Evolutionary conservation across 2,797 vertebrate genomes (phyloP).

Genomic region (Sebastes aleutianus): DNA sequence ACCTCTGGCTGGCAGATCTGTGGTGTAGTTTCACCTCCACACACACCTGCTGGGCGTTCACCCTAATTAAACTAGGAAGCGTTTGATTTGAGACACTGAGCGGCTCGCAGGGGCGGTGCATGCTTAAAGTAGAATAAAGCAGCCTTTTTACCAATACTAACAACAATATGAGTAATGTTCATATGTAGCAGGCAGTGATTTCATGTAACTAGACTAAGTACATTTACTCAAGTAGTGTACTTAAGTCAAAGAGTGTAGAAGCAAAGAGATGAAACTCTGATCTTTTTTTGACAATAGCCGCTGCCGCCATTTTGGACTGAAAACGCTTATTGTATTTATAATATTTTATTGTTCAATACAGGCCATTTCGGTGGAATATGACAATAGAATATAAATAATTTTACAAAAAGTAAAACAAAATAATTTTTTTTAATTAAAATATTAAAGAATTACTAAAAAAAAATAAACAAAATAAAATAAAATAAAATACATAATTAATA

Average conservation of each 20-base stretch:
- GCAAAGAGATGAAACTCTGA: too few relatives aligned
- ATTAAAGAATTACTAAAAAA: not conserved
- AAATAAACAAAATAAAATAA: not conserved
- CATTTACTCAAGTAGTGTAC: too few relatives aligned
- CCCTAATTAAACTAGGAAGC: not conserved
- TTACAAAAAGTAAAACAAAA: not conserved
- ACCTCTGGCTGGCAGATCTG: too few relatives aligned
- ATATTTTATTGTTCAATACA: too few relatives aligned
- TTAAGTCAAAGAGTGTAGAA: too few relatives aligned
- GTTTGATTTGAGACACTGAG: not conserved
- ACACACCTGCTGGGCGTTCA: not conserved
- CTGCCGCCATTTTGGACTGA: too few relatives aligned
- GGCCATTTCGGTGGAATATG: too few relatives aligned
- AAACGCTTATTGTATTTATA: too few relatives aligned
- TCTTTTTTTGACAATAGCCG: rapidly evolving
- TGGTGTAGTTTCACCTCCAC: too few relatives aligned
- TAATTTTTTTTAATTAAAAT: rapidly evolving
- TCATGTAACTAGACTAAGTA: too few relatives aligned
- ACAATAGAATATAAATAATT: too few relatives aligned
- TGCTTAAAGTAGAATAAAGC: not conserved
- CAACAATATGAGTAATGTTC: not conserved
- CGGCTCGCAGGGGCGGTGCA: not conserved
- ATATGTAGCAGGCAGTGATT: too few relatives aligned
- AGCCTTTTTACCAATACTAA: not conserved
- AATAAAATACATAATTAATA: not conserved